Percentiles rank a stretch among this genome's conserved stretches.
Evolutionary conservation across 30 jellyfish, hydroid and myxozoan genomes (phyloP).

Genomic region (Pelagia noctiluca): DNA sequence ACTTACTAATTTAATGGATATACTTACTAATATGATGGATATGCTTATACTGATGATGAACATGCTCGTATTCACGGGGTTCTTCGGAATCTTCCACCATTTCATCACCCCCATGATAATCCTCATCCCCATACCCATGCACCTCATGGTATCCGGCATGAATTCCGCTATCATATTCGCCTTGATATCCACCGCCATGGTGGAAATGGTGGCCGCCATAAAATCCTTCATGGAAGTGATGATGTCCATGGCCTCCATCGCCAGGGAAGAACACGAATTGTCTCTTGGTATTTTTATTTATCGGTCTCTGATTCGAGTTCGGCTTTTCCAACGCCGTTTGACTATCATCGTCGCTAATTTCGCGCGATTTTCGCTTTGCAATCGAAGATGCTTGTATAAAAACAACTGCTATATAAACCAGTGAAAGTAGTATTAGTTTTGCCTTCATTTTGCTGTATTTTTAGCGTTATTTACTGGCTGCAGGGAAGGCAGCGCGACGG

Average conservation of each 20-base stretch:
- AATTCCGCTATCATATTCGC: conserved; percentile 18
- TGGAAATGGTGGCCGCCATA: conserved; percentile 14
- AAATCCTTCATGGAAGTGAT: conserved; percentile 42
- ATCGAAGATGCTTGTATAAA: conserved; percentile 26
- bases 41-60: conserved; percentile 84
- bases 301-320: not conserved
- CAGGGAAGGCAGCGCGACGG: conserved; percentile 9
- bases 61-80: conserved; percentile 72
- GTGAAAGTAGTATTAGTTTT: not conserved
- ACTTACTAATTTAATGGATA: conserved; percentile 64
- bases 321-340: not conserved
- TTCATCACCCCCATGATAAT: conserved; percentile 58
- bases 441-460: conserved; percentile 14
- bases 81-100: conserved; percentile 47
- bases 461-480: not conserved
- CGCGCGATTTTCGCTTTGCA: conserved; percentile 26
- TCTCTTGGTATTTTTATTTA: conserved; percentile 72
- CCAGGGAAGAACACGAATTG: conserved; percentile 90
- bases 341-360: not conserved
- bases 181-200: conserved; percentile 21
- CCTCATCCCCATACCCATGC: conserved; percentile 59
- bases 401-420: not conserved
- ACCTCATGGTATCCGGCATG: conserved; percentile 48
- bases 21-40: conserved; percentile 83
- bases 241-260: conserved; percentile 73